phyloP scores from a whole-genome alignment of 1,140 invertebrate genomes.

The Magallana angulata region DNA sequence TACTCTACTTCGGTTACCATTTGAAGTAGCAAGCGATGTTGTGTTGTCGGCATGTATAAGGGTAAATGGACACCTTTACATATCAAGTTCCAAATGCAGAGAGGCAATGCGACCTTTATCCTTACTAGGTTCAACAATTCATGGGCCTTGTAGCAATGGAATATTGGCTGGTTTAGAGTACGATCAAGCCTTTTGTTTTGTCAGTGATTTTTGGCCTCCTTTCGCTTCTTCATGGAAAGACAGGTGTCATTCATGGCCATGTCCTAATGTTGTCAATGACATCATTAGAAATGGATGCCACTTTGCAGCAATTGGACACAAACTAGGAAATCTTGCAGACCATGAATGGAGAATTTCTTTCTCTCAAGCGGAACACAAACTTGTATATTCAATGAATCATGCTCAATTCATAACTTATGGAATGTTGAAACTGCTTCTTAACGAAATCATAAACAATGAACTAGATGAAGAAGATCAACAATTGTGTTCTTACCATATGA shows the following conservation, averaged over 20 bases:
- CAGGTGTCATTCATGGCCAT: not conserved
- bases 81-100: not conserved
- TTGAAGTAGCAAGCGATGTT: not conserved
- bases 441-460: conserved; percentile 28
- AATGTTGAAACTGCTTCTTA: conserved; percentile 37
- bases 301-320: conserved; percentile 9
- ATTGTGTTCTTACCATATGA: conserved; percentile 45
- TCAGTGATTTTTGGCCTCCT: not conserved
- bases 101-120: not conserved
- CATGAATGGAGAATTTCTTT: conserved; percentile 49
- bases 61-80: not conserved
- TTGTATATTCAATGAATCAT: conserved; percentile 43
- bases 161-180: not conserved
- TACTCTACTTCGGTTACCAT: not conserved
- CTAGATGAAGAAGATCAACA: not conserved
- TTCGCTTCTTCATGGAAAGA: not conserved
- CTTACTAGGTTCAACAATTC: not conserved
- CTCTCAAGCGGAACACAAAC: conserved; percentile 35
- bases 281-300: conserved; percentile 30
- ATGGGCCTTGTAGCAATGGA: not conserved
- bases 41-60: not conserved
- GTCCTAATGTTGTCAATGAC: not conserved
- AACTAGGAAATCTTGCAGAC: not conserved
- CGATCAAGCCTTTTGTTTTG: not conserved
- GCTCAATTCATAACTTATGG: conserved; percentile 41